Base-by-base conservation (phyloP, 2,888 invertebrate species). In the Xiphydria camelus region DNA sequence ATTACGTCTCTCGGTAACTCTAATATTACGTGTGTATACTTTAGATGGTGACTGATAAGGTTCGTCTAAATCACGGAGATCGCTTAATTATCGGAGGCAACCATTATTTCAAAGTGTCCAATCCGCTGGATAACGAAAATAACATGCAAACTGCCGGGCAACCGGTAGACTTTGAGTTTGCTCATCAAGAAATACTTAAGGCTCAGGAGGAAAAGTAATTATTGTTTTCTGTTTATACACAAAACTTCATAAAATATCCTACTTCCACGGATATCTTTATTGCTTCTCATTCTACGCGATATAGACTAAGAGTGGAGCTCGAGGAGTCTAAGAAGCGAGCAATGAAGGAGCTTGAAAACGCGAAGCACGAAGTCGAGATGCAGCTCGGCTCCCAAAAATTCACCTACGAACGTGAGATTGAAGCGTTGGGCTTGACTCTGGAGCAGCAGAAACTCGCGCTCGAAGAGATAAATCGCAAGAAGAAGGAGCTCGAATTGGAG, bases 71-170 rank as follows among this genome's bases (percentile, higher is more conserved):
- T 38, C 79, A 82, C 51, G 81, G 81, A 0, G 83, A 83, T 64
- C 79, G 82, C 17, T 57, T 83, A 31, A 79, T 82, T 1, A 78
- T 83, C 32, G 82, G 82, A 10, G 82, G 82, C 1, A 79, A 79
- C 44, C 82, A 82, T 58, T 82, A 80, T 58, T 82, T 82, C 55
- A 78, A 80, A 53, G 77, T 82, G 6, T 77, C 78, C 43, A 79
- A 79, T 70, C 79, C 81, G 0, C 65, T 73, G 33, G 69, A 74
- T 20, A 64, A 70, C 17, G 62, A 66, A 23, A 62, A 55, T 23
- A 57, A 55, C 34, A 47, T 51, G 10, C 59, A 61, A 33, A 54
- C 53, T 37, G 53, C 62, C 6, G 50, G 58, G 7, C 64, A 75
- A 55, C 65, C 76, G 9, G 73, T 78, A 12, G 82, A 82, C 51